Evolutionary conservation across 2,888 invertebrate species (phyloP).

Genomic region (Nebria brevicollis): DNA sequence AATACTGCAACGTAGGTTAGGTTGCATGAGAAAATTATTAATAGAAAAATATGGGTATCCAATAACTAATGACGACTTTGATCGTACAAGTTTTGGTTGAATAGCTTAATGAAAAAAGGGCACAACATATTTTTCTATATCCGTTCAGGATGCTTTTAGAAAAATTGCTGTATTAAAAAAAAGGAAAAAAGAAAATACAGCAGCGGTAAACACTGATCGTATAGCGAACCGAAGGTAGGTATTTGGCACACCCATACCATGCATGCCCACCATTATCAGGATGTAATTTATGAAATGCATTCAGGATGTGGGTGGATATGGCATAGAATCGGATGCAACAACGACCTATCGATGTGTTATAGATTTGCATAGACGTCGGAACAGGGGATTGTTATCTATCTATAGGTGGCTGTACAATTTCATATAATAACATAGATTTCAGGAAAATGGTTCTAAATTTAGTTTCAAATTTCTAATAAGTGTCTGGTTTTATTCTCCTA

Average conservation of each 20-base stretch:
- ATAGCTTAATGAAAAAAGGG: slow-evolving; percentile 35
- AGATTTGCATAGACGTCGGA: slow-evolving; percentile 15
- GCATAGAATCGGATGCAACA: slow-evolving; percentile 17
- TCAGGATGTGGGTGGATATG: slow-evolving; percentile 39
- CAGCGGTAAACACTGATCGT: background rate
- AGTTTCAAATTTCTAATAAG: background rate
- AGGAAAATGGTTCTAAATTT: background rate
- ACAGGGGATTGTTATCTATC: background rate
- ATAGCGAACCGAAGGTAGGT: slow-evolving; percentile 22
- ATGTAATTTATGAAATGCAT: slow-evolving; percentile 45
- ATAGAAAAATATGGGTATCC: slow-evolving; percentile 12
- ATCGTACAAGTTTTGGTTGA: slow-evolving; percentile 9
- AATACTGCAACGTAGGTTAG: background rate
- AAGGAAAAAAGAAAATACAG: background rate
- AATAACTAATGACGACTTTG: slow-evolving; percentile 5
- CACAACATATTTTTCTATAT: slow-evolving; percentile 41
- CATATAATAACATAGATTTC: background rate
- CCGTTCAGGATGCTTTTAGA: slow-evolving; percentile 37
- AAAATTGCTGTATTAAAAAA: slow-evolving; percentile 39
- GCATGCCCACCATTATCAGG: slow-evolving; percentile 37
- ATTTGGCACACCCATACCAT: slow-evolving; percentile 24
- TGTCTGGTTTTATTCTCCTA: background rate
- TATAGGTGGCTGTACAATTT: background rate
- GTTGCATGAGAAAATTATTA: background rate
- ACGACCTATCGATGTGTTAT: slow-evolving; percentile 16